Evolutionary conservation across 2,888 invertebrate species (phyloP).

Genomic region (Xestia sexstrigata): DNA sequence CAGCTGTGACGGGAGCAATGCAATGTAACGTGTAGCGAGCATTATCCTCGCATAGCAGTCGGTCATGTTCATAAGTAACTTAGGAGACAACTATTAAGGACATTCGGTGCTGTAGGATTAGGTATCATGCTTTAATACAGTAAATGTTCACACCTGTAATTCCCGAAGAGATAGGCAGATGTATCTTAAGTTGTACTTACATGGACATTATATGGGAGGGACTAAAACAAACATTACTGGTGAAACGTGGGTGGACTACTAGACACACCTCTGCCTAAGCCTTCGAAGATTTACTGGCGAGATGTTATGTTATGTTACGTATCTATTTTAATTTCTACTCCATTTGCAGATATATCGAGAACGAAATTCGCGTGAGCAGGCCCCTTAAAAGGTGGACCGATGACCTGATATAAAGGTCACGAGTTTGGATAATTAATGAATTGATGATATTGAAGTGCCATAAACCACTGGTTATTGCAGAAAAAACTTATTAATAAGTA

Average conservation of each 20-base stretch:
- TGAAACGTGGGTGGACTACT: not conserved
- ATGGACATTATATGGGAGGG: not conserved
- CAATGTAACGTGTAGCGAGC: not conserved
- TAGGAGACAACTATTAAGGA: not conserved
- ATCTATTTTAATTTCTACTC: not conserved
- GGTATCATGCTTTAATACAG: too few relatives aligned
- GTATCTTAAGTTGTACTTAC: too few relatives aligned
- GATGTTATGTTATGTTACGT: not conserved
- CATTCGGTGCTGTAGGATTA: not conserved
- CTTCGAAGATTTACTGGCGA: not conserved
- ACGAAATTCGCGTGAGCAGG: not conserved
- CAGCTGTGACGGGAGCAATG: not conserved
- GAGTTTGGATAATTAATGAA: conserved; percentile 9
- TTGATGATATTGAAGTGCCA: not conserved
- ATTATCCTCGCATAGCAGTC: not conserved
- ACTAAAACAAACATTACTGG: not conserved
- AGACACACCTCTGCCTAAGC: not conserved
- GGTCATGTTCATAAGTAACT: not conserved
- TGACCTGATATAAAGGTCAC: conserved; percentile 1
- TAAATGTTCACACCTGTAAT: too few relatives aligned
- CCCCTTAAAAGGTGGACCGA: not conserved
- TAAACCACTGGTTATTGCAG: not conserved
- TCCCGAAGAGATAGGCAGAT: too few relatives aligned
- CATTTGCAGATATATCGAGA: conserved; percentile 5
- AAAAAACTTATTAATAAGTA: not conserved